Percentiles rank a stretch among this genome's conserved stretches.
Conservation (phyloP, 2,113 vertebrate species). For the Spilogale gracilis region DNA sequence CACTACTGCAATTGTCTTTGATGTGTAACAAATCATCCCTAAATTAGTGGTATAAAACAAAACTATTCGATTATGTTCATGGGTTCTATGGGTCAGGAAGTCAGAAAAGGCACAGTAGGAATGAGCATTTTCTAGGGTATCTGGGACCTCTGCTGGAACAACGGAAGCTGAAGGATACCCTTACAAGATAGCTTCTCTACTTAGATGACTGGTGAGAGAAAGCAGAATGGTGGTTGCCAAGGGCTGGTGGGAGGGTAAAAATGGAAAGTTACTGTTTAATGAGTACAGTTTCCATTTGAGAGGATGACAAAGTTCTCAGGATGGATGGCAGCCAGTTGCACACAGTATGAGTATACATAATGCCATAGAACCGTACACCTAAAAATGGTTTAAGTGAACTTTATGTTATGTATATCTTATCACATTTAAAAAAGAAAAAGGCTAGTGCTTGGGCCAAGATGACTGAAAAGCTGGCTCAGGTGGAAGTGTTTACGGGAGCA, state of each 20-base stretch:
- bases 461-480: not conserved
- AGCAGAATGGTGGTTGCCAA: not conserved
- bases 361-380: not conserved
- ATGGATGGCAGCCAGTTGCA: not conserved
- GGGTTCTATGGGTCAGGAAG: not conserved
- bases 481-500: not conserved
- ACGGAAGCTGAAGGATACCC: not conserved
- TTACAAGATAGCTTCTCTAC: not conserved
- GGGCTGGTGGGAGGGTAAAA: not conserved
- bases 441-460: not conserved
- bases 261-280: not conserved
- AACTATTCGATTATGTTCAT: not conserved
- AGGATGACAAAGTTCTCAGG: not conserved
- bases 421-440: not conserved
- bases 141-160: not conserved
- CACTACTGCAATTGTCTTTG: not conserved
- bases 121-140: not conserved
- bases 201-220: not conserved
- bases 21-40: not conserved
- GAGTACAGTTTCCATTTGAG: not conserved
- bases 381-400: not conserved
- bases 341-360: not conserved
- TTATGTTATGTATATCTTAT: not conserved
- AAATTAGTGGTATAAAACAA: not conserved
- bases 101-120: not conserved